phyloP scores from a whole-genome alignment of 2,797 vertebrate genomes.

The Heterohyrax brucei region DNA sequence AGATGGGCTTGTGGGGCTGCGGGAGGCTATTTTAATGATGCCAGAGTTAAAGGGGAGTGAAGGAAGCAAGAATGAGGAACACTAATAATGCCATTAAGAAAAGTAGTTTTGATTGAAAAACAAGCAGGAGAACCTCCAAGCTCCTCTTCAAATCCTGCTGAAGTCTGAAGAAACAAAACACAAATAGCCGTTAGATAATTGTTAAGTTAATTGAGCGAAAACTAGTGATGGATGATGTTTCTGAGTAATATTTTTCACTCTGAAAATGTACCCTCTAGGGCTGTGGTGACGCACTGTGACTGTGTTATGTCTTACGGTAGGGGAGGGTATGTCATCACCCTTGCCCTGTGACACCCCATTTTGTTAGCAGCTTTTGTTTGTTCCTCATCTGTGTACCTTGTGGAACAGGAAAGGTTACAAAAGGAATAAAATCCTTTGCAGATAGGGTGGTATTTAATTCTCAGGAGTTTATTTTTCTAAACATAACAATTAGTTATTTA shows the following conservation, averaged over 20 bases:
- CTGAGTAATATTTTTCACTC: neutral
- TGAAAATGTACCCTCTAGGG: neutral
- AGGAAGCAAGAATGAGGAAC: neutral
- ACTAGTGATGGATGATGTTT: neutral
- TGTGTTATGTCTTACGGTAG: neutral
- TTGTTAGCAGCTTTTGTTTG: neutral
- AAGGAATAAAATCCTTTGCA: neutral
- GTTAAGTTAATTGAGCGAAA: neutral
- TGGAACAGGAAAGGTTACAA: constrained; percentile 2
- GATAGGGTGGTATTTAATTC: neutral
- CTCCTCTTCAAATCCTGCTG: neutral
- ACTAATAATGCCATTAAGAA: neutral
- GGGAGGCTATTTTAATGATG: neutral
- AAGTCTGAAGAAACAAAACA: neutral
- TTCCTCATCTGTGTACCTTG: neutral
- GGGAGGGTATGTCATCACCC: neutral
- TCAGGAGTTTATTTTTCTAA: neutral
- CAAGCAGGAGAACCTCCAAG: neutral
- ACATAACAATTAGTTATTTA: neutral
- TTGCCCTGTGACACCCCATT: fast-evolving
- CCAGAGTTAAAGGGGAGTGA: neutral
- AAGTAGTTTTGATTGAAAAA: neutral
- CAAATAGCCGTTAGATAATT: neutral
- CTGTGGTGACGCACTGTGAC: neutral
- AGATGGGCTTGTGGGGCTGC: neutral